Evolutionary conservation across 2,888 invertebrate genomes (phyloP), one percentile per base, ranked within the genome.

Genomic region (Clistopyga incitator): DNA sequence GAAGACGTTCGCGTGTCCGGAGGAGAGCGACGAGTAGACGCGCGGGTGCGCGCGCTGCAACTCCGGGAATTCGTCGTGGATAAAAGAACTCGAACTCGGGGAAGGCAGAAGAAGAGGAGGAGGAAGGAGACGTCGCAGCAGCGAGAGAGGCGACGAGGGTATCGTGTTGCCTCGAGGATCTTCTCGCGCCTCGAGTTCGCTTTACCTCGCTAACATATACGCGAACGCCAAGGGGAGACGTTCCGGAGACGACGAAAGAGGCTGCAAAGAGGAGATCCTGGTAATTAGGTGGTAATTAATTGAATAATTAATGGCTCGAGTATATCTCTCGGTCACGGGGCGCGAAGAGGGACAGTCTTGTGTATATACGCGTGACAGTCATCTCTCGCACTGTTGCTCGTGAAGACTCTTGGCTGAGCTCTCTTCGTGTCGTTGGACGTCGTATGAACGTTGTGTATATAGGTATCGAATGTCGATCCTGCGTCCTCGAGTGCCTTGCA

Each of bases 211-310:
- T 71, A 45, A 38, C 38, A 38, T 80, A 78, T 25, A 78, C 42
- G 64, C 70, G 29, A 38, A 56, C 42, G 71, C 56, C 74, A 64
- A 42, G 56, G 78, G 77, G 42, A 54, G 76, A 75, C 38, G 72
- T 78, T 47, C 29, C 47, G 67, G 13, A 64, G 23, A 79, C 74
- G 82, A 74, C 85, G 79, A 82, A 81, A 77, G 79, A 64, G 77
- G 81, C 82, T 76, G n/a, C 64, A 56, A 79, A 84, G 86, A 76
- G 84, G 81, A 87, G 89, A 88, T 87, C 85, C 88, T 85, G 88
- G 87, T 90, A 91, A 92, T 92, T 91, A 90, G 90, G 87, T 84
- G 89, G 87, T 90, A 91, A 92, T 92, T 92, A 91, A 92, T 92
- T 90, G 90, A 88, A 88, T 89, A 90, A 90, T 91, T 90, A 90